Percentiles rank a stretch among this genome's conserved stretches.
phyloP scores from a whole-genome alignment of 2,888 invertebrate genomes.

The Julus scanicus region DNA sequence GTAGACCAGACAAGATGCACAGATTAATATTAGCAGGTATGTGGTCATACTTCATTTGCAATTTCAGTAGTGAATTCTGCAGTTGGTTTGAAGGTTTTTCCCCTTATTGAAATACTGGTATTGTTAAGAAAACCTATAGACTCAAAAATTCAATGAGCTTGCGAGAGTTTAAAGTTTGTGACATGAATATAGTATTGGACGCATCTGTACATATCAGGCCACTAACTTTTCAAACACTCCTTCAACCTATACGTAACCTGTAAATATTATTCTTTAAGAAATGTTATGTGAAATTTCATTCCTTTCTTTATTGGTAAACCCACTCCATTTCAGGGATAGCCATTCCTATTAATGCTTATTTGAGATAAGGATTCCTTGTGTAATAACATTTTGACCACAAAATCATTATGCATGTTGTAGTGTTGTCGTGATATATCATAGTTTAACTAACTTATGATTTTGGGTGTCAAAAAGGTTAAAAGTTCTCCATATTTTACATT shows the following conservation, averaged over 20 bases:
- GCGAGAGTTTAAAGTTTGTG: no score
- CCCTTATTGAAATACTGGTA: neutral
- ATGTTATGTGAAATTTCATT: neutral
- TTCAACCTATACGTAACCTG: no score
- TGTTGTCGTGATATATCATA: neutral
- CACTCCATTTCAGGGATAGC: neutral
- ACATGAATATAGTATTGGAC: no score
- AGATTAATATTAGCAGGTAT: constrained; percentile 39
- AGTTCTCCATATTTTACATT: neutral
- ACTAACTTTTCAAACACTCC: no score
- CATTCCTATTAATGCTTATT: neutral
- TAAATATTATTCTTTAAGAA: neutral
- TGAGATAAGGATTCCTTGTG: neutral
- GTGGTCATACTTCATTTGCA: neutral
- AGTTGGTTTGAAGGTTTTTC: neutral
- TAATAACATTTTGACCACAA: neutral
- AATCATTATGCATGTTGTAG: neutral
- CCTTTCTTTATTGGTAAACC: neutral
- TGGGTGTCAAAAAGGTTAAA: neutral
- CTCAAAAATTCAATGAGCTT: neutral
- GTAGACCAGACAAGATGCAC: neutral
- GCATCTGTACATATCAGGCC: no score
- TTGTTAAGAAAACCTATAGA: neutral
- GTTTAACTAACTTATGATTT: no score
- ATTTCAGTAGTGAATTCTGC: neutral